Evolutionary conservation across 2,888 invertebrate species (phyloP).

Genomic region (Branchipolynoe longqiensis): DNA sequence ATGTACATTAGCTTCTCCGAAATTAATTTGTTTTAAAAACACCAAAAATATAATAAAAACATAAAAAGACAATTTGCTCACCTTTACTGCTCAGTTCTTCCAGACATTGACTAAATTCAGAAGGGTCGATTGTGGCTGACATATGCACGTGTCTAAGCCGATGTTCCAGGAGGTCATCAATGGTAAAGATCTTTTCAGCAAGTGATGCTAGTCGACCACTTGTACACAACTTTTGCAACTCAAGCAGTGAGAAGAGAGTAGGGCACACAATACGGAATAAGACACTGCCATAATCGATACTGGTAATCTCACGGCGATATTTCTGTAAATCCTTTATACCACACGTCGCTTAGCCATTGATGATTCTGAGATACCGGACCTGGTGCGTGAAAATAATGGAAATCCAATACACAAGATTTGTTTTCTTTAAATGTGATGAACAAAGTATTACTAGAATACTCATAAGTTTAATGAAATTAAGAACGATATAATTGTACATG

Average conservation of each 20-base stretch:
- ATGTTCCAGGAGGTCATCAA: constrained; percentile 11
- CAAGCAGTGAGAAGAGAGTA: constrained; percentile 29
- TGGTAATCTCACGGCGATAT: constrained; percentile 59
- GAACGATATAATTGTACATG: too few species aligned
- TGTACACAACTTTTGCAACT: neutral
- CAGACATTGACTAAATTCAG: neutral
- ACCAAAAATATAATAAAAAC: neutral
- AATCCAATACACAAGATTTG: too few species aligned
- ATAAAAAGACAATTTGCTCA: constrained; percentile 12
- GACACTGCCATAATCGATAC: constrained; percentile 50
- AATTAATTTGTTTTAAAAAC: neutral
- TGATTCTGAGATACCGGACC: constrained; percentile 42
- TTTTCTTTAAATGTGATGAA: neutral
- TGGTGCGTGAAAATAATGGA: too few species aligned
- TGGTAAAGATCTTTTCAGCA: constrained; percentile 23
- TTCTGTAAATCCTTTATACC: constrained; percentile 47
- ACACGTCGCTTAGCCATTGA: constrained; percentile 40
- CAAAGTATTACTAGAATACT: too few species aligned
- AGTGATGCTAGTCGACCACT: constrained; percentile 33
- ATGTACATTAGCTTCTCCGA: too few species aligned
- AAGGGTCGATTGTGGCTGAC: constrained; percentile 1
- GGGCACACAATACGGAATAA: constrained; percentile 55
- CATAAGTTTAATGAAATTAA: too few species aligned
- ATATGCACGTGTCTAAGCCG: constrained; percentile 10
- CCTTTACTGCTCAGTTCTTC: neutral